Percentiles rank a stretch among this genome's conserved stretches.
Conservation (phyloP, 2,888 invertebrate species). For the Drosophila mercatorum region DNA sequence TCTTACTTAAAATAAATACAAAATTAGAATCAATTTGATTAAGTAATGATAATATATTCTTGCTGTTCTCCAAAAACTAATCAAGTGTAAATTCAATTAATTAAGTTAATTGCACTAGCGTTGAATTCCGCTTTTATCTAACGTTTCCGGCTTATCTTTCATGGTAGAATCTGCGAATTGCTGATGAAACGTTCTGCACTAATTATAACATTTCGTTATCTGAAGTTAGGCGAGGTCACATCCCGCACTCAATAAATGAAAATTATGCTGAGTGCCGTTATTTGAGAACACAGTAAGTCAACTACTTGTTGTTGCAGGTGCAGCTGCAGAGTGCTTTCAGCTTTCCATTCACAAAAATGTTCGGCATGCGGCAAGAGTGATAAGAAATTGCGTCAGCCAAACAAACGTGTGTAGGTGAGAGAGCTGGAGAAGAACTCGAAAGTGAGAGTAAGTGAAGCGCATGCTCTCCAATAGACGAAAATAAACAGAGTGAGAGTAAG, state of each 20-base stretch:
- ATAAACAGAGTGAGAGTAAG: neutral
- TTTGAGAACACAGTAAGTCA: neutral
- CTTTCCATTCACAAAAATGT: slow-evolving; percentile 74
- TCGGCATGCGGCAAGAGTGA: slow-evolving; percentile 67
- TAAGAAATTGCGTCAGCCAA: slow-evolving; percentile 71
- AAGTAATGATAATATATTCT: neutral
- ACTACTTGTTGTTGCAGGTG: slow-evolving; percentile 9
- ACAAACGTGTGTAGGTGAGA: slow-evolving; percentile 12
- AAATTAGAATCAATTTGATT: neutral
- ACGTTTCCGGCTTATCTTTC: neutral
- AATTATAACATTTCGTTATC: neutral
- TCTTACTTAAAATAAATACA: neutral
- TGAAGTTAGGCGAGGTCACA: slow-evolving; percentile 13
- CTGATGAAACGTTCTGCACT: slow-evolving; percentile 16
- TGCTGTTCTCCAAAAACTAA: neutral
- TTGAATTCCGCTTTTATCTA: neutral
- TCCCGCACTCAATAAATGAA: slow-evolving; percentile 6
- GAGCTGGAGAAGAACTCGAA: slow-evolving; percentile 10
- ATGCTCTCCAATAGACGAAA: slow-evolving; percentile 23
- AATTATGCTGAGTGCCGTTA: neutral
- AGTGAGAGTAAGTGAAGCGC: slow-evolving; percentile 35
- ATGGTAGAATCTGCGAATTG: neutral
- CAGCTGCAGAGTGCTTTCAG: slow-evolving; percentile 27
- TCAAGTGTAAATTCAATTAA: neutral
- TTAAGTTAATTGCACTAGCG: neutral